Evolutionary conservation across 2,888 invertebrate genomes (phyloP), one percentile per base, ranked within the genome.

Genomic region (Dasysyrphus albostriatus): DNA sequence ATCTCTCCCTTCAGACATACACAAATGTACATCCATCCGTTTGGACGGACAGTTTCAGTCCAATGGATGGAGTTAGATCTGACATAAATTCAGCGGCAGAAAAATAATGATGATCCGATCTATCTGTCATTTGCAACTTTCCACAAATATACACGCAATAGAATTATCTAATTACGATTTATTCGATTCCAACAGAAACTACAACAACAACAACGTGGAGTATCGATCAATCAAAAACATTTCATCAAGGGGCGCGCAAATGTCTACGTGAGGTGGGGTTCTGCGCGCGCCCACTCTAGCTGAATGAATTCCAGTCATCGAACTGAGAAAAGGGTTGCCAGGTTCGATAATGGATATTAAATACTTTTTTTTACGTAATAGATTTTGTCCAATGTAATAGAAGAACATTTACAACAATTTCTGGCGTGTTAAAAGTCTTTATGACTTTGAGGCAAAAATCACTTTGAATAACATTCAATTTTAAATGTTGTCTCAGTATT

Each of bases 261-360:
- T 82, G 65, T 74, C 61, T 82, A 82, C 82, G 63, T 81, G 85
- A 82, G 82, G 83, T 83, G 83, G 78, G 83, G 87, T 74, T 74
- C 19, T 75, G 75, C 61, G 58, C 74, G 87, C 87, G 78, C 87
- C 78, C 83, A 78, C 87, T 74, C 59, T 34, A 59, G 51, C 54
- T 65, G 44, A 77, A 61, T 67, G 77, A 70, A 75, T 83, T 79
- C 80, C 87, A 87, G 78, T 87, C 83, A 83, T 87, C 83, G 82
- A 87, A 82, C 85, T 67, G 47, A 73, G 7, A 32, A 1, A 4
- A 61, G 16, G 14, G 61, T 61, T 61, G 24, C 61, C 61, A 59
- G 19, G 1, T 5, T 24, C 3, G 12, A 29, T 16, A 14, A 12
- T n/a, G 3, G 6, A 5, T 8, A 5, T 44, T 7, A 44, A 8